Evolutionary conservation across 2,113 vertebrate genomes (phyloP), one percentile per base, ranked within the genome.

Genomic region (Rhizomys pruinosus): DNA sequence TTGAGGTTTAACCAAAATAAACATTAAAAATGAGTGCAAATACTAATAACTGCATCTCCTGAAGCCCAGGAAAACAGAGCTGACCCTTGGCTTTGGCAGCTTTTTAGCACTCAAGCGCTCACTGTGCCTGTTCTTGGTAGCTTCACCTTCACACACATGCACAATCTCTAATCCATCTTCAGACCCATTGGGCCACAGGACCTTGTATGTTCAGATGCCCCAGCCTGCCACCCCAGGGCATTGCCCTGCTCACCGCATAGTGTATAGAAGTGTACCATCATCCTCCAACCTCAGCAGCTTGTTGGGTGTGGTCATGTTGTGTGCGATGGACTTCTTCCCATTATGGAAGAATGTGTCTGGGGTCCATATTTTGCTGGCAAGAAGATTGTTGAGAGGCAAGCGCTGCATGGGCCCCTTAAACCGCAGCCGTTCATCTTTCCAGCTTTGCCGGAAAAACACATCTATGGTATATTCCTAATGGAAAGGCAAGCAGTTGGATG

Each of bases 301-400:
- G 98, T 99, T 99, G 12, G 99, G 99, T 0, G 99, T 99, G 2
- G 99, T 99, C 99, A 99, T 99, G 94, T 99, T 99, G 96, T 99
- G 99, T 1, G 99, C 99, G 2, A 99, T 99, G 96, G 99, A 99
- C 95, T 99, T 99, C 97, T 99, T 99, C 84, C 99, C 99, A 0
- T 99, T 99, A 93, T 99, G 99, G 96, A 99, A 99, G 95, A 99
- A 99, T 1, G 99, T 99, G 97, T 99, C 99, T 0, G 99, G 99
- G 2, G 99, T 99, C 99, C 99, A 99, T 97, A 99, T 99, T 97
- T 99, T 99, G 96, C 99, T 99, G 97, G 99, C 99, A 0, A 99
- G 98, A 10, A 99, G 98, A 87, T 99, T 99, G 96, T 99, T 99
- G 81, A 99, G 98, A 39, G 99, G 98, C 5, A 99, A 98, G 84